A percentile compares a stretch with the other conserved stretches of the same genome.
Conservation (phyloP, 2,888 invertebrate genomes). For the Pammene aurita region DNA sequence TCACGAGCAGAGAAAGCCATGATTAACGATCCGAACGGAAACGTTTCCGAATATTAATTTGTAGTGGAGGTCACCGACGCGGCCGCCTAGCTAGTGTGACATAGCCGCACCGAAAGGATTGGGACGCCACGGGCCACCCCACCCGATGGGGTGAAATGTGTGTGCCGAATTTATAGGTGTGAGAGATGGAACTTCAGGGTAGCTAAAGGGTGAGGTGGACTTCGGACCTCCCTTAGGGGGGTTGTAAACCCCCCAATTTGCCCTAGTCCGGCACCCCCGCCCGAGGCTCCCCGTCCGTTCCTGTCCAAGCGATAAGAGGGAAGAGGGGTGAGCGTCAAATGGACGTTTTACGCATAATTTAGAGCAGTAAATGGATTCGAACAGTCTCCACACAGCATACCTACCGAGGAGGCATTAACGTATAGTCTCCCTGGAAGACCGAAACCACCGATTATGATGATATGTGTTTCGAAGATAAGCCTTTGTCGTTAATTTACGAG, state of each 20-base stretch:
- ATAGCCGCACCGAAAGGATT: constrained; percentile 80
- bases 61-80: constrained; percentile 80
- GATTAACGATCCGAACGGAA: constrained; percentile 80
- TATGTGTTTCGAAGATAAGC: constrained; percentile 36
- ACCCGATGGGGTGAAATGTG: constrained; percentile 79
- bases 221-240: constrained; percentile 80
- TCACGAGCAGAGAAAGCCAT: constrained; percentile 70
- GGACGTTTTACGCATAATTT: constrained; percentile 85
- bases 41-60: constrained; percentile 83
- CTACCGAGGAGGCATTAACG: constrained; percentile 64
- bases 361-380: constrained; percentile 84
- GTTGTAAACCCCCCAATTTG: constrained; percentile 76
- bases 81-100: constrained; percentile 78
- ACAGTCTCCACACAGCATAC: constrained; percentile 78
- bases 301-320: constrained; percentile 84
- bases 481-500: constrained; percentile 21
- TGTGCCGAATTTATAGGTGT: constrained; percentile 84
- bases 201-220: constrained; percentile 83
- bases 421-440: constrained; percentile 43
- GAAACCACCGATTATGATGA: constrained; percentile 37
- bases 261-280: constrained; percentile 83
- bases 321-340: constrained; percentile 83
- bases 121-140: constrained; percentile 74
- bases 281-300: constrained; percentile 75
- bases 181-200: constrained; percentile 84